phyloP scores from a whole-genome alignment of 2,797 vertebrate species.

The Phrynocephalus guinanensis region DNA sequence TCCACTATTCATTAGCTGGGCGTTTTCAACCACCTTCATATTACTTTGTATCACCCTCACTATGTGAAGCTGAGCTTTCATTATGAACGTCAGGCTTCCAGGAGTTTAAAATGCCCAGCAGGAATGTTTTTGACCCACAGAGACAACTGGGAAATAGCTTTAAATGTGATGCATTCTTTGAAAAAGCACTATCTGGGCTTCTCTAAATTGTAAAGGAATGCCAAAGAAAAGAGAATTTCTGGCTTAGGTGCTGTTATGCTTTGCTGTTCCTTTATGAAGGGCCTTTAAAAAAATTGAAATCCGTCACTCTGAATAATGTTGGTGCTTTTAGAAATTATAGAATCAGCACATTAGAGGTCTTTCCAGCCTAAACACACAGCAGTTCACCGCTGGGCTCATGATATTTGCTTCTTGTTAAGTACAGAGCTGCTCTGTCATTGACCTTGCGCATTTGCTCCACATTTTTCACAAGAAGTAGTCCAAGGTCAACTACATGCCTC shows the following conservation, averaged over 20 bases:
- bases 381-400: constrained; percentile 17
- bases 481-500: constrained; percentile 13
- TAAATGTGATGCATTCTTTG: constrained; percentile 13
- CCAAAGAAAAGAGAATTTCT: constrained; percentile 8
- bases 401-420: constrained; percentile 17
- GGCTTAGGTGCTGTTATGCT: neutral
- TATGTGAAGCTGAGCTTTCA: constrained; percentile 46
- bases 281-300: neutral
- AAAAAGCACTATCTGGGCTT: neutral
- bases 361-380: constrained; percentile 1
- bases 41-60: constrained; percentile 46
- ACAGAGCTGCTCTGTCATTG: constrained; percentile 11
- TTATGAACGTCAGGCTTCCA: constrained; percentile 32
- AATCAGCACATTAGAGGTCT: neutral
- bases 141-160: neutral
- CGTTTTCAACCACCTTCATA: constrained; percentile 45
- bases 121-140: constrained; percentile 36
- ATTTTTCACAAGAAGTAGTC: constrained; percentile 4
- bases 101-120: constrained; percentile 29
- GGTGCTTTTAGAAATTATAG: constrained; percentile 3
- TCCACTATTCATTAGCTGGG: constrained; percentile 63
- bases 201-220: constrained; percentile 43
- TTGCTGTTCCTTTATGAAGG: neutral
- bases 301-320: neutral
- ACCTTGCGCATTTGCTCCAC: neutral